Base-by-base conservation (phyloP, 1,140 invertebrate genomes). In the Lordiphosa collinella region DNA sequence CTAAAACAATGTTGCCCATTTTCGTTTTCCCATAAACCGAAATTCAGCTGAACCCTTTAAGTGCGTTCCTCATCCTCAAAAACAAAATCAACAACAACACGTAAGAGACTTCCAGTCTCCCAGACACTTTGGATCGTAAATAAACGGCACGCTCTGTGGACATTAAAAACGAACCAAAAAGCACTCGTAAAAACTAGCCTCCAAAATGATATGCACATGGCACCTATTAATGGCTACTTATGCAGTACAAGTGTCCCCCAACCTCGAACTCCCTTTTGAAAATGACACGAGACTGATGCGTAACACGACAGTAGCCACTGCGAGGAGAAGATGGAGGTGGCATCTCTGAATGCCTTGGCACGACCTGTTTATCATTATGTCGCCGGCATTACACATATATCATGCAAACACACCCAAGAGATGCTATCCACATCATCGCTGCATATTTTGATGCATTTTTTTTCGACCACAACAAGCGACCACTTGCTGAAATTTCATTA, bases 401-500 rank as follows among this genome's bases (percentile, higher is more conserved):
- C 68, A 80, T 61, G 36, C 40, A 31, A 48, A 40, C 72, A 70
- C 62, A 56, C 51, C 51, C 66, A 56, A 55, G 57, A 71, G 53
- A 75, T 55, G 49, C 56, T 54, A 62, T 62, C 68, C 62, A 49
- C 61, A 59, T 70, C 71, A 70, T 47, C 72, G 52, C 64, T 80
- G 74, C 70, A 82, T 82, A 79, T 79, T 79, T 79, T 82, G 76
- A 76, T 65, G 75, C 75, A 59, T 64, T 54, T 69, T 55, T 58
- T 70, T 71, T 80, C 60, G 76, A 78, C 59, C 50, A 76, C 75
- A 59, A 37, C 64, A 48, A 43, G 50, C 76, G 75, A 82, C 76
- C 76, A 80, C 76, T 80, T 80, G 76, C 76, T 80, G 78, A 80
- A 80, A 80, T 82, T 80, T 80, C 76, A 82, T 80, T 80, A 80